Conservation (phyloP, 2,113 vertebrate genomes). For the Castor canadensis region DNA sequence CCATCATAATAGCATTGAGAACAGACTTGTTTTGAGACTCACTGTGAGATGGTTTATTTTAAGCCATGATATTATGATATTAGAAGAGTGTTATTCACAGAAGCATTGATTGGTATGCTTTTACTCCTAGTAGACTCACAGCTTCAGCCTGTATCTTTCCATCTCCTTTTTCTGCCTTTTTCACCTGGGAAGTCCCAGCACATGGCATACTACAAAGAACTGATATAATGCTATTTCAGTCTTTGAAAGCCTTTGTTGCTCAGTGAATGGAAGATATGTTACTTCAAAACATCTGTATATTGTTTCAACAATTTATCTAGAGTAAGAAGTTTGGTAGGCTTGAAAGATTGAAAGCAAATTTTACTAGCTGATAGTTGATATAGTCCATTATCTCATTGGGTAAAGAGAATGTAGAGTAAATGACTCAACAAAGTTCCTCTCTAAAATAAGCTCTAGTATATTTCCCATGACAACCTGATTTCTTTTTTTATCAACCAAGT, state of each 20-base stretch:
- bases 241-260: not conserved
- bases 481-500: conserved; percentile 8
- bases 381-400: not conserved
- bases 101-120: not conserved
- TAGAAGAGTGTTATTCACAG: conserved; percentile 14
- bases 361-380: not conserved
- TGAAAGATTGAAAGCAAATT: not conserved
- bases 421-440: not conserved
- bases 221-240: not conserved
- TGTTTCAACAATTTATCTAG: conserved; percentile 8
- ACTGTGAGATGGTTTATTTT: conserved; percentile 6
- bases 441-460: not conserved
- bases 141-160: not conserved
- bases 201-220: not conserved
- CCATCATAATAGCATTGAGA: not conserved
- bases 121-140: conserved; percentile 37
- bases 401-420: not conserved
- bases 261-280: not conserved
- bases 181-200: not conserved
- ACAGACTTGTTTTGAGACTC: conserved; percentile 29
- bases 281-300: not conserved
- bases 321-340: not conserved
- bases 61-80: conserved; percentile 1
- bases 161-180: not conserved
- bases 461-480: not conserved